phyloP scores from a whole-genome alignment of 2,113 vertebrate species.

The Ammodytes dubius region DNA sequence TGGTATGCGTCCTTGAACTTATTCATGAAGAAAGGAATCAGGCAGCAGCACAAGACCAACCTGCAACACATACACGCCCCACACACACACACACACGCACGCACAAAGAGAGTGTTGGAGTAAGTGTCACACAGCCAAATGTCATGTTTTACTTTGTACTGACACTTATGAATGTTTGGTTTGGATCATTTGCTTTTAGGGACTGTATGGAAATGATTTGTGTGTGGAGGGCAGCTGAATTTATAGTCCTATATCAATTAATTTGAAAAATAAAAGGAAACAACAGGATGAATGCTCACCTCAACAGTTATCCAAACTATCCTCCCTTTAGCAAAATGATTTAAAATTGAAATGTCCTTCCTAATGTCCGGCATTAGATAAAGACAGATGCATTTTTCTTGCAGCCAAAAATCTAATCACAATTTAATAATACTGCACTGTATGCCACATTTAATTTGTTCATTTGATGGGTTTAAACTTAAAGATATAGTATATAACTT shows the following conservation, averaged over 20 bases:
- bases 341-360: no score
- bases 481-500: no score
- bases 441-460: no score
- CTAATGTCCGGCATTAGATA: no score
- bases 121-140: background rate
- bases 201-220: background rate
- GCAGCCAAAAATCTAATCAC: no score
- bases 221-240: background rate
- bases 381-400: no score
- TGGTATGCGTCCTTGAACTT: slow-evolving; percentile 85
- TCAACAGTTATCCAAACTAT: no score
- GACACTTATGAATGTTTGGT: background rate
- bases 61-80: slow-evolving; percentile 59
- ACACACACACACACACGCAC: slow-evolving; percentile 2
- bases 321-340: no score
- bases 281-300: no score
- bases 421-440: no score
- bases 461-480: no score
- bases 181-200: background rate
- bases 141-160: background rate
- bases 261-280: no score
- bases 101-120: background rate
- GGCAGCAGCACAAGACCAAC: slow-evolving; percentile 83
- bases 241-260: background rate
- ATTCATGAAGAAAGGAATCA: slow-evolving; percentile 84